Conservation (phyloP, 1,140 invertebrate species). For the Goniozus legneri region DNA sequence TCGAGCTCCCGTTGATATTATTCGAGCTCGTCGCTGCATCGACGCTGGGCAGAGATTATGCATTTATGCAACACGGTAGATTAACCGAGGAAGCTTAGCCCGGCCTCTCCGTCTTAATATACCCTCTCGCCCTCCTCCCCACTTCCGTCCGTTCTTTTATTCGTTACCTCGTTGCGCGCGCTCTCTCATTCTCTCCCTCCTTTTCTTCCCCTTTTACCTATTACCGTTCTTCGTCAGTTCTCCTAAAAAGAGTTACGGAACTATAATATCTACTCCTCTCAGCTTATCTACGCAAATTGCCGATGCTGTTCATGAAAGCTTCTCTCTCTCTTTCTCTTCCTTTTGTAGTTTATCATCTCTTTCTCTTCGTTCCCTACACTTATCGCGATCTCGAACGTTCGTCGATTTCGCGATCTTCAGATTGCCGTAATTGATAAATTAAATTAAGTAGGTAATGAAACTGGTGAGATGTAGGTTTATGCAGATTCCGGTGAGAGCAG, state of each 20-base stretch:
- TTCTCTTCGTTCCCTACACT: not conserved
- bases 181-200: not conserved
- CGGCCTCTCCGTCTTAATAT: conserved; percentile 4
- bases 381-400: not conserved
- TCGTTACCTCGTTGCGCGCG: not conserved
- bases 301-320: not conserved
- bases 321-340: not conserved
- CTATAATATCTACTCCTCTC: too few relatives aligned
- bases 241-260: too few relatives aligned
- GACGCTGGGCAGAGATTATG: conserved; percentile 27
- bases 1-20: too few relatives aligned
- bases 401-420: too few relatives aligned
- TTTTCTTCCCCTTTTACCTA: not conserved
- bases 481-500: too few relatives aligned
- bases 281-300: too few relatives aligned
- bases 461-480: too few relatives aligned
- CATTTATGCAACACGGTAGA: conserved; percentile 37
- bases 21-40: too few relatives aligned
- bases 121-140: not conserved
- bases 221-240: conserved; percentile 2
- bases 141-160: not conserved
- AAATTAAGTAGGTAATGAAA: too few relatives aligned
- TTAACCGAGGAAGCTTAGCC: conserved; percentile 30
- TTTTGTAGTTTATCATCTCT: not conserved
- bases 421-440: too few relatives aligned